A percentile compares a stretch with the other conserved stretches of the same genome.
These are phyloP conservation scores for Mechanitis messenoides DNA, from an alignment of 2,888 invertebrate species.

Conservation along the genomic window DNA sequence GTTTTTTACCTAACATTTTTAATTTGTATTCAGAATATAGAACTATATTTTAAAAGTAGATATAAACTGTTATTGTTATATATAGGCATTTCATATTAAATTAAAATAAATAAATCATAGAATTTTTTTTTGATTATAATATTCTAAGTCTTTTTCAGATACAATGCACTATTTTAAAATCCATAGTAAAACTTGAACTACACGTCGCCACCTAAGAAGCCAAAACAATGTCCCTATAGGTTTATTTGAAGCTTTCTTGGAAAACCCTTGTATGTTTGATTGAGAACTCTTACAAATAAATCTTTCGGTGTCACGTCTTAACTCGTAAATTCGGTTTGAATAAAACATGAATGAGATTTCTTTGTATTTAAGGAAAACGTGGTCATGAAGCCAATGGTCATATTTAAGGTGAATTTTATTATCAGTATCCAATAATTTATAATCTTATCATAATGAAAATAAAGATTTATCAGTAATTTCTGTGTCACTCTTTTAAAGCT, in stretches of 20 bases:
- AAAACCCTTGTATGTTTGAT: slow-evolving; percentile 59
- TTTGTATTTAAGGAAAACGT: slow-evolving; percentile 6
- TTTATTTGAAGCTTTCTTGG: slow-evolving; percentile 57
- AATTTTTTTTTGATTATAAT: too few relatives aligned
- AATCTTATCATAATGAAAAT: too few relatives aligned
- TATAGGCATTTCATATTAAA: too few relatives aligned
- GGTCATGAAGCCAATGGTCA: not conserved
- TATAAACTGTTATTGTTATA: not conserved
- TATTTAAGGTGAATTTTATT: not conserved
- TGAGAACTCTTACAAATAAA: slow-evolving; percentile 61
- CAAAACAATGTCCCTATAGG: slow-evolving; percentile 57
- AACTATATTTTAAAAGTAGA: not conserved
- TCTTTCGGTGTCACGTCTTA: slow-evolving; percentile 30
- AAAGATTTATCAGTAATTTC: too few relatives aligned
- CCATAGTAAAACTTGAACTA: slow-evolving; percentile 16
- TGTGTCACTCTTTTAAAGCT: too few relatives aligned
- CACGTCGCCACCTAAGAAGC: slow-evolving; percentile 60
- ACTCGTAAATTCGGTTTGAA: slow-evolving; percentile 21
- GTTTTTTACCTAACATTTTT: not conserved
- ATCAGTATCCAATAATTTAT: not conserved
- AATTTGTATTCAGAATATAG: not conserved
- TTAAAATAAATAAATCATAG: too few relatives aligned
- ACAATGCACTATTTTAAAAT: not conserved
- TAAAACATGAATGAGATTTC: slow-evolving; percentile 23
- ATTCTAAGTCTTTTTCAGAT: not conserved